Conservation (phyloP, 2,113 vertebrate species). For the Syrmaticus mikado region DNA sequence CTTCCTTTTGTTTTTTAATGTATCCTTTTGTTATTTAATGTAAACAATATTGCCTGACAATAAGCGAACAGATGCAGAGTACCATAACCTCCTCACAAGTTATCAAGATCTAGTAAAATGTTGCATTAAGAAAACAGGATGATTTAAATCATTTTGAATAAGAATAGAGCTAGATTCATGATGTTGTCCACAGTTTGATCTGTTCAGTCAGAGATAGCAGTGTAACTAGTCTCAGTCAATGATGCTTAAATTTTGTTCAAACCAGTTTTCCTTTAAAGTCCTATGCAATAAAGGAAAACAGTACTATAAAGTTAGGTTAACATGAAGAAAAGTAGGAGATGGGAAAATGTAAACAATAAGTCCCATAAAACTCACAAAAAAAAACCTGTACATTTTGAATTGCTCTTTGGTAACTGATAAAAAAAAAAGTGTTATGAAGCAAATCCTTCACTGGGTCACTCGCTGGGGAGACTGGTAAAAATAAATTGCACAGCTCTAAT, state of each 20-base stretch:
- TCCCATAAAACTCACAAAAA: conserved; percentile 58
- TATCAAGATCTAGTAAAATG: neutral
- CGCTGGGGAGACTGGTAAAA: conserved; percentile 84
- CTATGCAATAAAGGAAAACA: conserved; percentile 45
- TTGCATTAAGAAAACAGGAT: neutral
- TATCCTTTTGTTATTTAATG: too few species aligned
- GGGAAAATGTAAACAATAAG: conserved; percentile 65
- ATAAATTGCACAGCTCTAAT: conserved; percentile 83
- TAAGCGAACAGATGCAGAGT: neutral
- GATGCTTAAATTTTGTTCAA: conserved; percentile 6
- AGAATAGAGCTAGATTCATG: neutral
- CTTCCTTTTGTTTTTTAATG: neutral
- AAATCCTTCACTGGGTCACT: conserved; percentile 81
- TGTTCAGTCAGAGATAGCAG: conserved; percentile 39
- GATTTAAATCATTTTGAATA: neutral
- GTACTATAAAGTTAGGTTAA: conserved; percentile 11
- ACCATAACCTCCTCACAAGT: neutral
- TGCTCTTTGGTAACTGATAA: conserved; percentile 73
- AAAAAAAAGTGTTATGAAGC: conserved; percentile 77
- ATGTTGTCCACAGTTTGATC: neutral
- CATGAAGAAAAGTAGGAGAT: conserved; percentile 52
- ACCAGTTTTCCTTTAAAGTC: conserved; percentile 34
- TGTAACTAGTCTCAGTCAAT: neutral
- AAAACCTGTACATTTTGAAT: conserved; percentile 72
- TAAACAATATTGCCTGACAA: neutral